Evolutionary conservation across 2,113 vertebrate genomes (phyloP).

Genomic region (Callipepla californica): DNA sequence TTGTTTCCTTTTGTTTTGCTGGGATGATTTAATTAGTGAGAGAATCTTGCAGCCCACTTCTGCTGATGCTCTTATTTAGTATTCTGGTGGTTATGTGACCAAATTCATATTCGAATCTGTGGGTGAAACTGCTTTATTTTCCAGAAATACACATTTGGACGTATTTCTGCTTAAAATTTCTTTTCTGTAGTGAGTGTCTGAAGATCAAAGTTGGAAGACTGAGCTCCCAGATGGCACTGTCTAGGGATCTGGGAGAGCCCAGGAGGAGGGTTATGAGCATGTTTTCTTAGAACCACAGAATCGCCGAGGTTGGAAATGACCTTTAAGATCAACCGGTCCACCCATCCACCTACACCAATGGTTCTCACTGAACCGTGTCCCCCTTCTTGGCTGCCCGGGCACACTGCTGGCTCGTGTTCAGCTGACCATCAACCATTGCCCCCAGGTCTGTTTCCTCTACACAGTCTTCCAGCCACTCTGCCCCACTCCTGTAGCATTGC

Average conservation of each 20-base stretch:
- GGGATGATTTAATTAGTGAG: neutral
- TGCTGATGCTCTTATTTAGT: neutral
- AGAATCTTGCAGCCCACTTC: neutral
- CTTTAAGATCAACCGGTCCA: no score
- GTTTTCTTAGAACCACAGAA: no score
- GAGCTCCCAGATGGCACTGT: rapidly evolving
- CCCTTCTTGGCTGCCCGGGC: no score
- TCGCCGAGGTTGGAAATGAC: no score
- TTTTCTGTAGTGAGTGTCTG: neutral
- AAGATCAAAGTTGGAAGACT: neutral
- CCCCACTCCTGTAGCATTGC: no score
- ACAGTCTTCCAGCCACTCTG: no score
- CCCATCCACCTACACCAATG: no score
- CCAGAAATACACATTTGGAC: neutral
- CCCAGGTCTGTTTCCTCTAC: no score
- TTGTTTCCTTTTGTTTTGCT: neutral
- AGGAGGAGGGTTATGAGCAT: rapidly evolving
- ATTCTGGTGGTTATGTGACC: neutral
- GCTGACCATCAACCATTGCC: no score
- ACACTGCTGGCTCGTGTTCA: no score
- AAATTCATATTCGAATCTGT: neutral
- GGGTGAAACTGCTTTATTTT: neutral
- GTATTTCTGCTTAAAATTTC: neutral
- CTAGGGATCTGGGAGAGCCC: no score
- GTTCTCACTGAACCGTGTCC: no score